These are phyloP conservation scores for Hoplodrina ambigua DNA, from an alignment of 2,888 invertebrate genomes.

Conservation along the genomic window DNA sequence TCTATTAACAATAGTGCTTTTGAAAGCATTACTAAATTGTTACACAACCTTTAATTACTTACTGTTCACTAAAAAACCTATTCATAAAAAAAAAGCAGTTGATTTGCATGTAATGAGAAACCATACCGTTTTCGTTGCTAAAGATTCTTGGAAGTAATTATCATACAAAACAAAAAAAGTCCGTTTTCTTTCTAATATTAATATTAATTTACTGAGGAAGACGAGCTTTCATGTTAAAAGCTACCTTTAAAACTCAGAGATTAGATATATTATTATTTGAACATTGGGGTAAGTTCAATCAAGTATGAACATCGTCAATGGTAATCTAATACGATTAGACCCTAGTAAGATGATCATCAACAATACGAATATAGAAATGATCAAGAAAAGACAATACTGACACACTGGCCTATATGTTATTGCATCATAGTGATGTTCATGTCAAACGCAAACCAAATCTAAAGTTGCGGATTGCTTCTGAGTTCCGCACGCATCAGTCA, in stretches of 20 bases:
- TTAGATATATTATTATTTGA: too few relatives aligned
- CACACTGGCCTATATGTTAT: conserved; percentile 16
- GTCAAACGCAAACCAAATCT: conserved; percentile 26
- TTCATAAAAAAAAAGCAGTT: background rate
- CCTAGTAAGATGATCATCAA: too few relatives aligned
- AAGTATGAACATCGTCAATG: too few relatives aligned
- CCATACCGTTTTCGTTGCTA: background rate
- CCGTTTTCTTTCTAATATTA: background rate
- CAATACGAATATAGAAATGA: too few relatives aligned
- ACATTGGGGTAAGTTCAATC: too few relatives aligned
- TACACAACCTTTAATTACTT: conserved; percentile 11
- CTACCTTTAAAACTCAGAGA: too few relatives aligned
- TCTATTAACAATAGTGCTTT: conserved; percentile 9
- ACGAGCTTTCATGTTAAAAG: too few relatives aligned
- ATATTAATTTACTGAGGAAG: too few relatives aligned
- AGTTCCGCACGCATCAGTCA: conserved; percentile 50
- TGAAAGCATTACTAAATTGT: conserved; percentile 43
- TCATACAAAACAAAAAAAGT: background rate
- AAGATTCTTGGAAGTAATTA: background rate
- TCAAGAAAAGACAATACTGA: background rate
- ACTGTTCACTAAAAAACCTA: background rate
- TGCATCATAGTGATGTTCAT: conserved; percentile 32
- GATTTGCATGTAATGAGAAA: conserved; percentile 38
- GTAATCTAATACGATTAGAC: too few relatives aligned
- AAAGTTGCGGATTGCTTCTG: conserved; percentile 31